These are phyloP conservation scores for Drosophila multiciliata DNA, from an alignment of 2,888 invertebrate species.

Conservation along the genomic window DNA sequence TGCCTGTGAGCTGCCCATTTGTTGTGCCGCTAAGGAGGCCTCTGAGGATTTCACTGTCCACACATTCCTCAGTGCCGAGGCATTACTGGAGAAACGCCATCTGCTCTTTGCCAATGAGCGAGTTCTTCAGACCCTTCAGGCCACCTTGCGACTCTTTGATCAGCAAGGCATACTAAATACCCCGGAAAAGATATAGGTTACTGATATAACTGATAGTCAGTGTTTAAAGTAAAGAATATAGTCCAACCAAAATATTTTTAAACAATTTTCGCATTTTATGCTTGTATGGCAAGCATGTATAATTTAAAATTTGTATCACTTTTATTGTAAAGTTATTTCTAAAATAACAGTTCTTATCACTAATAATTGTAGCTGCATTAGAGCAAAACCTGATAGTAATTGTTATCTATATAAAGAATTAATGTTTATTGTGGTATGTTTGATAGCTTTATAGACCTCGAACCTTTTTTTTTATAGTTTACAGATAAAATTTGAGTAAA, in stretches of 20 bases:
- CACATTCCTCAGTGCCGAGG: conserved; percentile 57
- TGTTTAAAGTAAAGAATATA: neutral
- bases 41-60: conserved; percentile 60
- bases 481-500: neutral
- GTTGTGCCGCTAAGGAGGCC: conserved; percentile 64
- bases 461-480: neutral
- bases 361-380: neutral
- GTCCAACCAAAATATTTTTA: neutral
- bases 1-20: conserved; percentile 74
- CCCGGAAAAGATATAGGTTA: neutral
- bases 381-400: neutral
- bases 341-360: neutral
- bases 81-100: conserved; percentile 59
- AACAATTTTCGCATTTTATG: neutral
- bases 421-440: neutral
- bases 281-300: neutral
- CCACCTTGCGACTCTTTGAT: conserved; percentile 71
- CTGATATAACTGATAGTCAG: neutral
- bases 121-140: conserved; percentile 63
- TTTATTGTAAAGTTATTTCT: neutral
- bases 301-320: no score
- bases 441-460: neutral
- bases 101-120: conserved; percentile 72
- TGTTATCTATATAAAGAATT: neutral
- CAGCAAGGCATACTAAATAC: conserved; percentile 69